These are phyloP conservation scores for Drosophila sordidula DNA, from an alignment of 2,888 invertebrate genomes.

Conservation along the genomic window DNA sequence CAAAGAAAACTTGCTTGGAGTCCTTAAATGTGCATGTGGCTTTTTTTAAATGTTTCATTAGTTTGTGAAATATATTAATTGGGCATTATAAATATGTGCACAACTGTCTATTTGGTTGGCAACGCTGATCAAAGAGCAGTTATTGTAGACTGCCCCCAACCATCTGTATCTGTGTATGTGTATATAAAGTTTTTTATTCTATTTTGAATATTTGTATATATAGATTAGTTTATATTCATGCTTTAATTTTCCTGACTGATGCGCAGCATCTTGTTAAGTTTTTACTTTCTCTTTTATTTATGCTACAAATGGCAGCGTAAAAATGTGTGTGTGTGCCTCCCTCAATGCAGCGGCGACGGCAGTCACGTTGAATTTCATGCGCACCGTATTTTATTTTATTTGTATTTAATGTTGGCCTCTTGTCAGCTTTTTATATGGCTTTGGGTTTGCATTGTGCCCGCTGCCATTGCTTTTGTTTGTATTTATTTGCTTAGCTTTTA, in stretches of 20 bases:
- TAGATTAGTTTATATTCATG: conserved; percentile 13
- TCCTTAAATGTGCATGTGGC: neutral
- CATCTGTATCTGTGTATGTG: conserved; percentile 15
- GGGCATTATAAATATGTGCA: neutral
- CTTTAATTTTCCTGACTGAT: conserved; percentile 22
- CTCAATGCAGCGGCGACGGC: conserved; percentile 33
- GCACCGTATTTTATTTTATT: conserved; percentile 54
- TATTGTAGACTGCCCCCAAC: conserved; percentile 21
- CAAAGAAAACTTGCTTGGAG: conserved; percentile 15
- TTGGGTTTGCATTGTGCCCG: conserved; percentile 45
- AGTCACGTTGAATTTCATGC: conserved; percentile 57
- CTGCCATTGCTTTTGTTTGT: conserved; percentile 17
- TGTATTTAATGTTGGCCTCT: conserved; percentile 61
- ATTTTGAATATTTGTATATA: conserved; percentile 49
- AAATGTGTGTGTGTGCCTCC: conserved; percentile 32
- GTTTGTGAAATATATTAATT: conserved; percentile 5
- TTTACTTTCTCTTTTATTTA: conserved; percentile 78
- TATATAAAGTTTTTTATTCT: conserved; percentile 46
- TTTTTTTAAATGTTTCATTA: neutral
- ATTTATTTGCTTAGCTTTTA: conserved; percentile 52
- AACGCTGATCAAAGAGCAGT: conserved; percentile 40
- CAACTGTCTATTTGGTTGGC: conserved; percentile 33
- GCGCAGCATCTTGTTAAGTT: conserved; percentile 58
- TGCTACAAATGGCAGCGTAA: conserved; percentile 47
- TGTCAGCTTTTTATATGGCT: conserved; percentile 65